These are phyloP conservation scores for Belgica antarctica DNA, from an alignment of 2,888 invertebrate species.

Conservation along the genomic window DNA sequence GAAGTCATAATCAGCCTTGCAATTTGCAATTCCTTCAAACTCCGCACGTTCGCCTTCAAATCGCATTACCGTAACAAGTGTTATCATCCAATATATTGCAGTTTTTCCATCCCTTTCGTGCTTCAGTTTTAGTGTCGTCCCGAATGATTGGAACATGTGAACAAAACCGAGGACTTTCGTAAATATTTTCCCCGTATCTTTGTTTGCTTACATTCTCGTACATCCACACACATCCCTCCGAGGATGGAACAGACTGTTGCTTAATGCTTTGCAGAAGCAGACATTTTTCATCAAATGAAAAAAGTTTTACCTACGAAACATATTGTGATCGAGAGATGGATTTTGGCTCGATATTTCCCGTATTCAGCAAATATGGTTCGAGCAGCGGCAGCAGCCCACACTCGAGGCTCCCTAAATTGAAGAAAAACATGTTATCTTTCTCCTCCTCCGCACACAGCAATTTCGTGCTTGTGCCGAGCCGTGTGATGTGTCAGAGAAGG, in stretches of 20 bases:
- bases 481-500: constrained; percentile 25
- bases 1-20: too few relatives aligned
- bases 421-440: constrained; percentile 21
- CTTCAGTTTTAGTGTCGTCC: not conserved
- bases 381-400: constrained; percentile 13
- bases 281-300: constrained; percentile 22
- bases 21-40: too few relatives aligned
- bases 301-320: constrained; percentile 22
- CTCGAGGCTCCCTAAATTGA: not conserved
- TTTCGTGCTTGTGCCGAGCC: not conserved
- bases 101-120: not conserved
- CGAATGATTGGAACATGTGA: not conserved
- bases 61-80: constrained; percentile 1
- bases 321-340: constrained; percentile 18
- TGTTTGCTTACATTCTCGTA: constrained; percentile 11
- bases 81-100: not conserved
- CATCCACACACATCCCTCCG: not conserved
- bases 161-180: too few relatives aligned
- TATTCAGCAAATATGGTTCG: not conserved
- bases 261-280: not conserved
- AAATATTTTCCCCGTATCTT: not conserved
- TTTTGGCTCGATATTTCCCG: too few relatives aligned
- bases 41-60: too few relatives aligned
- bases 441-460: not conserved
- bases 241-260: constrained; percentile 24